Percentiles rank a stretch among this genome's conserved stretches.
phyloP scores from a whole-genome alignment of 23 tunicate species.

The Phallusia fumigata region DNA sequence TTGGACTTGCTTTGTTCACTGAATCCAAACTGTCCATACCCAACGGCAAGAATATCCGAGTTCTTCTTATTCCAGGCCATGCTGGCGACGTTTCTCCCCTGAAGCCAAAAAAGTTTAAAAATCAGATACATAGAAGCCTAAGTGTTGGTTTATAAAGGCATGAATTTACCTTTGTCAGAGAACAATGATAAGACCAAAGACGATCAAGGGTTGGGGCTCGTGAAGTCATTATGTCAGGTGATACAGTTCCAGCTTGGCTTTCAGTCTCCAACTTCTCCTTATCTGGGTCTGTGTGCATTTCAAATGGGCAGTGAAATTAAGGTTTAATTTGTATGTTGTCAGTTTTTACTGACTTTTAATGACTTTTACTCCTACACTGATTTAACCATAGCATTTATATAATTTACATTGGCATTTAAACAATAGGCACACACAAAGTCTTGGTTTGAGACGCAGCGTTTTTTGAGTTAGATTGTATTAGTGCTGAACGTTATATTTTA shows the following conservation, averaged over 20 bases:
- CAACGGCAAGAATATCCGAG: constrained; percentile 89
- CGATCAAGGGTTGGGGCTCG: constrained; percentile 83
- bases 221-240: constrained; percentile 82
- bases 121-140: not conserved
- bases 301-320: too few species aligned
- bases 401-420: too few species aligned
- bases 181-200: constrained; percentile 66
- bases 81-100: constrained; percentile 87
- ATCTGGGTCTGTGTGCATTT: constrained; percentile 64
- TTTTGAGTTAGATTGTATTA: too few species aligned
- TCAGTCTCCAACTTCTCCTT: constrained; percentile 60
- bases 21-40: constrained; percentile 85
- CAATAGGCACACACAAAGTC: too few species aligned
- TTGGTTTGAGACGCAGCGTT: too few species aligned
- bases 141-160: not conserved
- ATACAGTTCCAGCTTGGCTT: constrained; percentile 26
- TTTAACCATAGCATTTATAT: too few species aligned
- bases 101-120: not conserved
- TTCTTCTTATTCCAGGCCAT: constrained; percentile 93
- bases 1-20: constrained; percentile 72
- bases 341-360: too few species aligned
- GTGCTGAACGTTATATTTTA: too few species aligned
- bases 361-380: too few species aligned
- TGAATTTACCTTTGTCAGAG: constrained; percentile 53
- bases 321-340: too few species aligned